Conservation (phyloP, 2,113 vertebrate species). For the Xyliphius kryptos region DNA sequence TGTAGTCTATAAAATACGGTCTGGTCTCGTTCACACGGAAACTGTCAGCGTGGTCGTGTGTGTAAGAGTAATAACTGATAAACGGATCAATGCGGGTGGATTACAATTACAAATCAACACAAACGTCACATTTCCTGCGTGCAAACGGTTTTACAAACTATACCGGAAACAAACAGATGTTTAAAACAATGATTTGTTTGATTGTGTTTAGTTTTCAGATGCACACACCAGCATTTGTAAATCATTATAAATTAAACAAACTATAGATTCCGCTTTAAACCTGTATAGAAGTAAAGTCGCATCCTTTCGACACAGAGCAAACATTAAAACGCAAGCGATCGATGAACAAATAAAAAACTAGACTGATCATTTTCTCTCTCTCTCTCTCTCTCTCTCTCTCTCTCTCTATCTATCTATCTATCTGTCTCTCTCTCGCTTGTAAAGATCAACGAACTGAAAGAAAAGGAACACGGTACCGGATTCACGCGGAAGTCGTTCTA, state of each 20-base stretch:
- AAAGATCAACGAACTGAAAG: slow-evolving; percentile 34
- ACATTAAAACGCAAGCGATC: slow-evolving; percentile 59
- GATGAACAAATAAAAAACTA: slow-evolving; percentile 55
- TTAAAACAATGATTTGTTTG: no score
- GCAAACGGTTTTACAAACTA: no score
- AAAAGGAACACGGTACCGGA: slow-evolving; percentile 39
- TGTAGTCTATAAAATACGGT: no score
- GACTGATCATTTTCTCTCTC: slow-evolving; percentile 21
- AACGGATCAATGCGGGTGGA: no score
- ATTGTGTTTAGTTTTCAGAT: slow-evolving; percentile 35
- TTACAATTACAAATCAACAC: no score
- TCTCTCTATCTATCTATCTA: slow-evolving; percentile 28
- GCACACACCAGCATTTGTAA: slow-evolving; percentile 35
- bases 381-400: slow-evolving; percentile 27
- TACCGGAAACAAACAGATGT: no score
- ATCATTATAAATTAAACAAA: slow-evolving; percentile 29
- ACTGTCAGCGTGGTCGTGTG: no score
- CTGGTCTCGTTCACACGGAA: no score
- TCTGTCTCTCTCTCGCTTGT: slow-evolving; percentile 8
- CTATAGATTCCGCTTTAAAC: no score
- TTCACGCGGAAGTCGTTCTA: slow-evolving; percentile 49
- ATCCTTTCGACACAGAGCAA: slow-evolving; percentile 49
- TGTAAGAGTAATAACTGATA: no score
- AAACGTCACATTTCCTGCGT: no score
- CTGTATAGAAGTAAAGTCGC: slow-evolving; percentile 51